These are phyloP conservation scores for Drosophila simulans DNA, from an alignment of 1,140 invertebrate species.

Conservation along the genomic window DNA sequence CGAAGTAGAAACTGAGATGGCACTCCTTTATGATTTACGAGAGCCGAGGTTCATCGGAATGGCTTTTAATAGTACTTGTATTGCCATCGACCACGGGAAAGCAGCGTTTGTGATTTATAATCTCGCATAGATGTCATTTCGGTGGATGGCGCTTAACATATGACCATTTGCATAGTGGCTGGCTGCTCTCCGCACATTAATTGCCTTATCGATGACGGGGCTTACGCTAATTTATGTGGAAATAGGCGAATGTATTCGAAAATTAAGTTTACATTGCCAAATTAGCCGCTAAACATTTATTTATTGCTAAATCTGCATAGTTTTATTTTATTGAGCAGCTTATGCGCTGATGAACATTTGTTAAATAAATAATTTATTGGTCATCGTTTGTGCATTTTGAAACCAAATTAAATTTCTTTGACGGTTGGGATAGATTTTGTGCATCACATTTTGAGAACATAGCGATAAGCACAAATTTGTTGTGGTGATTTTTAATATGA, in stretches of 20 bases:
- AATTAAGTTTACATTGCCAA: not conserved
- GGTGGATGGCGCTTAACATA: slow-evolving; percentile 14
- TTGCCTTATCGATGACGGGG: slow-evolving; percentile 9
- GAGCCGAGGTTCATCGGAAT: slow-evolving; percentile 41
- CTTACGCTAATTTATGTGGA: slow-evolving; percentile 43
- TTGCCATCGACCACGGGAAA: not conserved
- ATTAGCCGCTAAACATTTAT: slow-evolving; percentile 6
- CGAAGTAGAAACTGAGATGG: not conserved
- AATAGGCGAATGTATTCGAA: not conserved
- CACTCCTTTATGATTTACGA: slow-evolving; percentile 22
- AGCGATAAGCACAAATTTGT: too few species aligned
- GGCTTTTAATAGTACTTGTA: slow-evolving; percentile 49
- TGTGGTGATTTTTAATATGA: too few species aligned
- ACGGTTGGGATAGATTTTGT: too few species aligned
- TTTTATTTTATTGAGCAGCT: not conserved
- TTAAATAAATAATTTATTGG: not conserved
- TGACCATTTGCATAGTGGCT: slow-evolving; percentile 34
- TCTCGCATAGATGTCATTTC: slow-evolving; percentile 49
- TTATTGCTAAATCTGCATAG: not conserved
- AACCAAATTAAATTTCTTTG: too few species aligned
- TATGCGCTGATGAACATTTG: not conserved
- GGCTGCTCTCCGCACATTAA: slow-evolving; percentile 4
- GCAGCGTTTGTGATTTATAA: slow-evolving; percentile 42
- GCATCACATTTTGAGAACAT: too few species aligned
- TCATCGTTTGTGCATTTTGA: too few species aligned